Conservation (phyloP, 2,888 invertebrate genomes). For the Diadegma fenestrale region DNA sequence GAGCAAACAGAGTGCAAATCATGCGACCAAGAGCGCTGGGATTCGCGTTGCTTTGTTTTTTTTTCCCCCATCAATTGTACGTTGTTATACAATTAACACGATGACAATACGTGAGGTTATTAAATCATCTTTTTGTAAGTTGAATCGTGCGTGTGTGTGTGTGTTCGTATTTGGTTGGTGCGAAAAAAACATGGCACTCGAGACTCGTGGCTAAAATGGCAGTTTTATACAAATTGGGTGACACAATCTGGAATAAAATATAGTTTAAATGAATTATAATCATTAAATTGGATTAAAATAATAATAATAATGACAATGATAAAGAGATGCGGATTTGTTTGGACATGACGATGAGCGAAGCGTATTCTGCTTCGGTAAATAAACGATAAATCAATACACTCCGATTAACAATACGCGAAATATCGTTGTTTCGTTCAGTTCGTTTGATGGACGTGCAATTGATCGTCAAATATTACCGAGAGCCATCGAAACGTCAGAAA, state of each 20-base stretch:
- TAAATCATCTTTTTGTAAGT: neutral
- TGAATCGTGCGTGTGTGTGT: neutral
- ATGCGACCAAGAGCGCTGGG: constrained; percentile 74
- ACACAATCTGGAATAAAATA: constrained; percentile 84
- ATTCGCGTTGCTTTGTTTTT: constrained; percentile 39
- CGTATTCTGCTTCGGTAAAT: constrained; percentile 26
- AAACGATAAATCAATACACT: constrained; percentile 19
- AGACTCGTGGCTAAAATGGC: constrained; percentile 40
- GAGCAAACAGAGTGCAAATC: constrained; percentile 77
- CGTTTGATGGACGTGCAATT: constrained; percentile 23
- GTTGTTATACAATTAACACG: constrained; percentile 53
- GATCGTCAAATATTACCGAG: constrained; percentile 70
- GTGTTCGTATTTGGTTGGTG: constrained; percentile 23
- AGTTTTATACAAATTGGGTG: constrained; percentile 60
- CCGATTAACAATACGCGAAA: constrained; percentile 31
- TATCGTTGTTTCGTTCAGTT: constrained; percentile 36
- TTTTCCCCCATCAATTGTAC: constrained; percentile 36
- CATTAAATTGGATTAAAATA: constrained; percentile 74
- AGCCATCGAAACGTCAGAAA: constrained; percentile 74
- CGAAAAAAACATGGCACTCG: constrained; percentile 28
- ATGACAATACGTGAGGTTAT: constrained; percentile 30
- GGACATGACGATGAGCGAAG: constrained; percentile 34
- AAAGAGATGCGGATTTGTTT: constrained; percentile 10
- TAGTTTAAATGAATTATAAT: constrained; percentile 81
- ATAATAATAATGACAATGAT: neutral